phyloP scores from a whole-genome alignment of 92 coral and sea anemone species.

The Scolanthus callimorphus region DNA sequence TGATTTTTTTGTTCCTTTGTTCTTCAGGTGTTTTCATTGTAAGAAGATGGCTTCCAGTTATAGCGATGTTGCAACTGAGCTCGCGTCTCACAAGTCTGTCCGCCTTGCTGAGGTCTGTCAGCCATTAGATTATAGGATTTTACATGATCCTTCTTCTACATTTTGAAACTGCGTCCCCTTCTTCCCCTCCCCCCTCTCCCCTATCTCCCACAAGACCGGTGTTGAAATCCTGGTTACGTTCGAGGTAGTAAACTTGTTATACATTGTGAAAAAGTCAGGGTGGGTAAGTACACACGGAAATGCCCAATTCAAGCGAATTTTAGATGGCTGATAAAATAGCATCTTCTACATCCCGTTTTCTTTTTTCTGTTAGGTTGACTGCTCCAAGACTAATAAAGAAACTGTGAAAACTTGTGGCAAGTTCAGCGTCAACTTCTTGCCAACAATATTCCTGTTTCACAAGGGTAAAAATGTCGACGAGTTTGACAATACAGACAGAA shows the following conservation, averaged over 20 bases:
- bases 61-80: conserved; percentile 12
- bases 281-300: too few relatives aligned
- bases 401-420: conserved; percentile 19
- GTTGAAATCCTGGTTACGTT: too few relatives aligned
- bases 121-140: too few relatives aligned
- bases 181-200: too few relatives aligned
- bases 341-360: too few relatives aligned
- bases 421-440: conserved; percentile 19
- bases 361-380: conserved; percentile 19
- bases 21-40: conserved; percentile 29
- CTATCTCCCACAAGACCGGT: too few relatives aligned
- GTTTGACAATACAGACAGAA: conserved; percentile 17
- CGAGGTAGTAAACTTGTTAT: neutral
- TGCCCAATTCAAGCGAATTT: too few relatives aligned
- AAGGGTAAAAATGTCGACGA: conserved; percentile 25
- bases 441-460: conserved; percentile 15
- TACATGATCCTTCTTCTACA: too few relatives aligned
- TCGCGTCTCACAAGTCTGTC: conserved; percentile 3
- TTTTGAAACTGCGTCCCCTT: too few relatives aligned
- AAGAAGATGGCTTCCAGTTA: conserved; percentile 34
- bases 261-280: neutral
- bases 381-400: conserved; percentile 7
- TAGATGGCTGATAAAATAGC: too few relatives aligned
- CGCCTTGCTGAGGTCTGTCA: conserved; percentile 34
- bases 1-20: too few relatives aligned